Percentiles rank a stretch among this genome's conserved stretches.
Evolutionary conservation across 1,140 invertebrate species (phyloP).

Genomic region (Littorina saxatilis): DNA sequence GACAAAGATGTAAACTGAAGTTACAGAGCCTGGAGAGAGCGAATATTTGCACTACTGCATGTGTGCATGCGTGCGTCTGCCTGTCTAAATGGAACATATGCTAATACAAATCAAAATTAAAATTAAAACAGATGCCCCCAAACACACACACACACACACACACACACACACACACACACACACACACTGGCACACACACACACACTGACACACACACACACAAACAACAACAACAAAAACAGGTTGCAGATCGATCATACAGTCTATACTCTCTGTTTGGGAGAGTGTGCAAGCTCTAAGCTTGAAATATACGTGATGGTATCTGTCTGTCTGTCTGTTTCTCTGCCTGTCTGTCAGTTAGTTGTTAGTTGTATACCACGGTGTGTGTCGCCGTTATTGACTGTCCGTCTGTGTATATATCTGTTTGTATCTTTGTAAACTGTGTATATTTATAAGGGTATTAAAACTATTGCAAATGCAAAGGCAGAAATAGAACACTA

Average conservation of each 20-base stretch:
- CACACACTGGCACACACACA: neutral
- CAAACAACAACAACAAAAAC: neutral
- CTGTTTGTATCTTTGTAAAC: too few species aligned
- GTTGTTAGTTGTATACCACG: neutral
- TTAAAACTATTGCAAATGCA: neutral
- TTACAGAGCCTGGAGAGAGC: too few species aligned
- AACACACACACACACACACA: neutral
- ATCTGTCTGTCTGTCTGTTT: neutral
- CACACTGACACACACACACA: constrained; percentile 1
- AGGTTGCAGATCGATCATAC: too few species aligned
- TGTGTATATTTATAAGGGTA: too few species aligned
- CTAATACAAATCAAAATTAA: too few species aligned
- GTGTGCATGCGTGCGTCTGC: neutral
- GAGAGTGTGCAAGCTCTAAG: neutral
- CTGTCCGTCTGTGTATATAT: too few species aligned
- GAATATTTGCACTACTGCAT: too few species aligned
- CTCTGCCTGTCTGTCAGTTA: neutral
- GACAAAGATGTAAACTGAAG: too few species aligned
- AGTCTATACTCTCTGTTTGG: neutral
- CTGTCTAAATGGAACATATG: neutral
- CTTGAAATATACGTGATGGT: neutral
- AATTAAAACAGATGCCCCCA: too few species aligned
- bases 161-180: neutral
- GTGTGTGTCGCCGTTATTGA: too few species aligned
- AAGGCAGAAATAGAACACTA: neutral